Percentiles rank a stretch among this genome's conserved stretches.
Evolutionary conservation across 2,888 invertebrate genomes (phyloP).

Genomic region (Perdita meconis): DNA sequence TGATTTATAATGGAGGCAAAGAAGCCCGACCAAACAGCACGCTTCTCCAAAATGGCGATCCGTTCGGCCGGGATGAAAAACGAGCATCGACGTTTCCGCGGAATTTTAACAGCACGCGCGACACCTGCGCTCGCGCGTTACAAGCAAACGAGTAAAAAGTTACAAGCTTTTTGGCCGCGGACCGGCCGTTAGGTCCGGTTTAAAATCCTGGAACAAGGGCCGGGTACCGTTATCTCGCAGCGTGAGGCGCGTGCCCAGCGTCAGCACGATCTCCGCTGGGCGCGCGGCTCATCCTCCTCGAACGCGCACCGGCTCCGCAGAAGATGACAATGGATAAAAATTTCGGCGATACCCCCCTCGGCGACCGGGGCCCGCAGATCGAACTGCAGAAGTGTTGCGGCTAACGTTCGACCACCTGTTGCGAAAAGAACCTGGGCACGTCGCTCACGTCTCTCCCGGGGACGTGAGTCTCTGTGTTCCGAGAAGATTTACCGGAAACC

Average conservation of each 20-base stretch:
- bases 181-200: conserved; percentile 42
- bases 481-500: conserved; percentile 49
- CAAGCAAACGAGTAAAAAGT: conserved; percentile 35
- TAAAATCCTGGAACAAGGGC: conserved; percentile 58
- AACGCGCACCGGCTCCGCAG: conserved; percentile 35
- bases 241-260: conserved; percentile 78
- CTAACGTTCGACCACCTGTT: conserved; percentile 70
- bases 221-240: conserved; percentile 76
- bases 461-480: conserved; percentile 43
- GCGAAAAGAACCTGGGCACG: conserved; percentile 64
- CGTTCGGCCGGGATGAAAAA: not conserved
- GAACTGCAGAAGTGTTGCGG: conserved; percentile 46
- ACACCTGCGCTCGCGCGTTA: conserved; percentile 30
- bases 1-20: not conserved
- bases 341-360: conserved; percentile 43
- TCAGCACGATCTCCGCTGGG: conserved; percentile 69
- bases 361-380: conserved; percentile 31
- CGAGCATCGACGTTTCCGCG: not conserved
- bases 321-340: conserved; percentile 74
- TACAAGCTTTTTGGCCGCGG: conserved; percentile 13
- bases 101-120: conserved; percentile 40
- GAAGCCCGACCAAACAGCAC: not conserved
- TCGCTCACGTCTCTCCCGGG: conserved; percentile 35
- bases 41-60: not conserved
- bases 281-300: conserved; percentile 60